Base-by-base conservation (phyloP, 2,888 invertebrate species). In the Eueremaeus valkanovi region DNA sequence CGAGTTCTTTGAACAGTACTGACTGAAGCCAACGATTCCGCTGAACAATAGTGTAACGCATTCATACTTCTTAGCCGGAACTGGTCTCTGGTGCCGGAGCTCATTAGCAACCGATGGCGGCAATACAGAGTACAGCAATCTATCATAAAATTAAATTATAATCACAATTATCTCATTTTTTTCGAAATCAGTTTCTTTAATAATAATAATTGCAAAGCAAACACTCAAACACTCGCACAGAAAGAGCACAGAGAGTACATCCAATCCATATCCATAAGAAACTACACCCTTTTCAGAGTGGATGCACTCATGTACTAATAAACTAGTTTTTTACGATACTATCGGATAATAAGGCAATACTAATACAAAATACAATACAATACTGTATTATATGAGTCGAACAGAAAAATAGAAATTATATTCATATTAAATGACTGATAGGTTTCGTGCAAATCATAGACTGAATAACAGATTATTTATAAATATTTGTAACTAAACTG, bases 31-130 rank as follows among this genome's bases (percentile, higher is more conserved):
- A 16, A 95, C 94, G 80, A 92, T 91, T 63, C 96, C 96, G 66
- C 95, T 95, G 86, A 96, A 96, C 81, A 96, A 88, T 0, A 96
- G 87, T 0, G 96, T 95, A 55, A 96, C 96, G 72, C 90, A 89
- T 81, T 93, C 94, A 83, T 93, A 95, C 78, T 92, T 89, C 81
- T 87, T 87, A 45, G 96, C 95, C 1, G 93, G 91, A 16, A 96
- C 95, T 0, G 95, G 94, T 55, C 95, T 88, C 79, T 92, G 89
- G 84, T 96, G 95, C 75, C 96, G 89, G 63, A 96, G 86, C 82
- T 96, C 95, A 79, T 90, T 95, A n/a, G 96, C 96, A 66, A 96
- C 96, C 78, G 92, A 92, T 81, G 93, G 90, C 58, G 96, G 96
- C 77, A 96, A 85, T 36, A 96, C 95, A 0, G 96, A 96, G 84